Conservation (phyloP, 2,888 invertebrate species). For the Oscheius sp. region DNA sequence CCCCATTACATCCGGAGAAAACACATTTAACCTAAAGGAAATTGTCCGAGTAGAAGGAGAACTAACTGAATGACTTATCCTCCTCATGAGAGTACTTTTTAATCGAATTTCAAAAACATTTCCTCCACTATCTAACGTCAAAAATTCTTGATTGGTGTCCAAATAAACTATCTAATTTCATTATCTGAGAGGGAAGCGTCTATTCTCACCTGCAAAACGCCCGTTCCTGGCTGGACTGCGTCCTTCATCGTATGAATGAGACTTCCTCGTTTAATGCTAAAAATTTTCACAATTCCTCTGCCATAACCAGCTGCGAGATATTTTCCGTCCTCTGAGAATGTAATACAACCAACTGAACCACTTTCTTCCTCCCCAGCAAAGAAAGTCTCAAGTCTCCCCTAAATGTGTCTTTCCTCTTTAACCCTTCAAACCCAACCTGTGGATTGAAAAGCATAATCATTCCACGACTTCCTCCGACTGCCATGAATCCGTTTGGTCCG, state of each 20-base stretch:
- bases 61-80: constrained; percentile 30
- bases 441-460: constrained; percentile 56
- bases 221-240: constrained; percentile 84
- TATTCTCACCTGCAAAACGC: constrained; percentile 78
- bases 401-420: background rate
- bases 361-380: constrained; percentile 44
- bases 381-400: constrained; percentile 50
- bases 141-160: constrained; percentile 71
- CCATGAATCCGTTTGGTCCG: constrained; percentile 46
- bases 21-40: constrained; percentile 91
- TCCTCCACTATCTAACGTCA: constrained; percentile 59
- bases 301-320: constrained; percentile 47
- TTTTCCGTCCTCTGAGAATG: constrained; percentile 48
- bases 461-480: constrained; percentile 61
- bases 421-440: constrained; percentile 20
- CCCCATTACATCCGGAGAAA: constrained; percentile 92
- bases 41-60: background rate
- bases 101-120: constrained; percentile 58
- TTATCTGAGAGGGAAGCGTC: background rate
- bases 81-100: constrained; percentile 26
- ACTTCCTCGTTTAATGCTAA: constrained; percentile 35
- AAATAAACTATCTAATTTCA: constrained; percentile 77
- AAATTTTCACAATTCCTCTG: constrained; percentile 49
- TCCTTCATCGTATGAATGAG: constrained; percentile 72
- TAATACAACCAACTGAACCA: constrained; percentile 48